Evolutionary conservation across 2,888 invertebrate genomes (phyloP).

Genomic region (Dynastes maya): DNA sequence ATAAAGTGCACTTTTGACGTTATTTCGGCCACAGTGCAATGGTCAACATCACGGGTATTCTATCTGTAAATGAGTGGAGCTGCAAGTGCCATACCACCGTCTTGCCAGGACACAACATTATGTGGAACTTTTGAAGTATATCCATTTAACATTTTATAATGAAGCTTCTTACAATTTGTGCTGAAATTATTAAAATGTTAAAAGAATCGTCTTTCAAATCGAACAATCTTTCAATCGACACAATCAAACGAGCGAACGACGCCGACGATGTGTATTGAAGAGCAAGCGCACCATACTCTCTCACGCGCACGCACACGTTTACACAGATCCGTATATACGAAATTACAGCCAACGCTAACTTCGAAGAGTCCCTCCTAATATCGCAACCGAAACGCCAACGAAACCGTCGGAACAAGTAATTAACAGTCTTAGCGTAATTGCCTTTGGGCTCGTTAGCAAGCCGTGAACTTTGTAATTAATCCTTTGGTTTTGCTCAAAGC

Average conservation of each 20-base stretch:
- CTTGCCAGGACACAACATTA: too few species aligned
- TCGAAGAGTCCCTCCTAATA: constrained; percentile 28
- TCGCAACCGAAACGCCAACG: constrained; percentile 49
- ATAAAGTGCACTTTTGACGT: too few species aligned
- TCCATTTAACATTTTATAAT: too few species aligned
- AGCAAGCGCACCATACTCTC: not conserved
- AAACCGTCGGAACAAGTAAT: constrained; percentile 67
- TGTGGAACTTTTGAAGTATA: too few species aligned
- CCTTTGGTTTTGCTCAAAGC: constrained; percentile 71
- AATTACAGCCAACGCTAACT: constrained; percentile 36
- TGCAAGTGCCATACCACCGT: too few species aligned
- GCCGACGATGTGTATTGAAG: not conserved
- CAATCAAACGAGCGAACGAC: not conserved
- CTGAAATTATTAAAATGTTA: too few species aligned
- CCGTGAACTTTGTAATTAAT: constrained; percentile 73
- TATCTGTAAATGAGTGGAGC: too few species aligned
- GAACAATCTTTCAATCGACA: not conserved
- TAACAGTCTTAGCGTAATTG: constrained; percentile 72
- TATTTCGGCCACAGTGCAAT: too few species aligned
- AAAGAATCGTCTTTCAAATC: too few species aligned
- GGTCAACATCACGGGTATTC: too few species aligned
- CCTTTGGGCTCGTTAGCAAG: constrained; percentile 72
- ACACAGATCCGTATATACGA: constrained; percentile 9
- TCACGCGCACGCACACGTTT: not conserved
- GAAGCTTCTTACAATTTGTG: too few species aligned